Percentiles rank a stretch among this genome's conserved stretches.
phyloP scores from a whole-genome alignment of 2,113 vertebrate genomes.

The Ceyx margarethae region DNA sequence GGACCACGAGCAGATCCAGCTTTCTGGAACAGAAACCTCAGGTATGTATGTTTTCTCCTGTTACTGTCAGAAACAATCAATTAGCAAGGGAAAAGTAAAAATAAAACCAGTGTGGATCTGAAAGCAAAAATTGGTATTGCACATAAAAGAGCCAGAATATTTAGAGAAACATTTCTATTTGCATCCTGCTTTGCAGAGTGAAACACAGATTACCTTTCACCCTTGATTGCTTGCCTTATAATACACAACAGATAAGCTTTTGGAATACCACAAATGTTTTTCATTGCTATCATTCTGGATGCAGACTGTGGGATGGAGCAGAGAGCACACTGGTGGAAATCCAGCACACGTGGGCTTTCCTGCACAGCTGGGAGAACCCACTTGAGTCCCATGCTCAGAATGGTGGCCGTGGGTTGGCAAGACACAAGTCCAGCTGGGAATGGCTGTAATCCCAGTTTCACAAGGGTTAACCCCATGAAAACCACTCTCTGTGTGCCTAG shows the following conservation, averaged over 20 bases:
- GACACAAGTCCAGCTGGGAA: not conserved
- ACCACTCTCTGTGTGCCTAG: not conserved
- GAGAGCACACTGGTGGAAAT: not conserved
- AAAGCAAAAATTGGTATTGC: not conserved
- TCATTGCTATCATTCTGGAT: constrained; percentile 59
- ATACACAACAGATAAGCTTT: constrained; percentile 42
- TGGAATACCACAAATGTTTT: constrained; percentile 56
- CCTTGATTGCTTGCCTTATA: constrained; percentile 12
- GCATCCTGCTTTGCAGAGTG: not conserved
- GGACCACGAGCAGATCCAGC: not conserved
- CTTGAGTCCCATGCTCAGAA: not conserved
- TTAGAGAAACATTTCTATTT: constrained; percentile 9
- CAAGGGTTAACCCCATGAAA: not conserved
- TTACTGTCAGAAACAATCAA: not conserved
- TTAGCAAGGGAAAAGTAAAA: not conserved
- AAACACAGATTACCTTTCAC: constrained; percentile 14
- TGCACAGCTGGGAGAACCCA: not conserved
- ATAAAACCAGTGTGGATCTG: not conserved
- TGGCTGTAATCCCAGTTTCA: not conserved
- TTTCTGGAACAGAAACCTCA: constrained; percentile 36
- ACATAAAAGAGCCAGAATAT: not conserved
- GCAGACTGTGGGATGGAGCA: not conserved
- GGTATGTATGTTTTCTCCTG: constrained; percentile 13
- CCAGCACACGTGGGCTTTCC: not conserved
- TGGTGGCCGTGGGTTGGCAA: not conserved